A percentile compares a stretch with the other conserved stretches of the same genome.
These are phyloP conservation scores for Drosophila lutescens DNA, from an alignment of 2,888 invertebrate genomes.

Conservation along the genomic window DNA sequence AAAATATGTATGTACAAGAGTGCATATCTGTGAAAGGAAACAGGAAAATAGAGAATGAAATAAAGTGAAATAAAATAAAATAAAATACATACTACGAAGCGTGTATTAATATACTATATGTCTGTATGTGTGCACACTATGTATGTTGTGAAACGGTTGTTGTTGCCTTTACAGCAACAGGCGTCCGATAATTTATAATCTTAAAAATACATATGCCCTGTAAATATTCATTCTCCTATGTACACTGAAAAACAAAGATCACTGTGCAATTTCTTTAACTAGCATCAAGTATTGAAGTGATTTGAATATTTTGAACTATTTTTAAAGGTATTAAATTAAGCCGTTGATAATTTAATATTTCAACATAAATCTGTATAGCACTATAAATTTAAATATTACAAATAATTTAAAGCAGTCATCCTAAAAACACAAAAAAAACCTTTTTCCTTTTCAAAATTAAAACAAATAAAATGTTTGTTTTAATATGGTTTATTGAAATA, in stretches of 20 bases:
- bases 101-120: conserved; percentile 27
- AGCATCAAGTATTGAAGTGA: too few relatives aligned
- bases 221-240: conserved; percentile 1
- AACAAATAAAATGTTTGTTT: not conserved
- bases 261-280: not conserved
- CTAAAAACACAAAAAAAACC: too few relatives aligned
- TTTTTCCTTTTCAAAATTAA: too few relatives aligned
- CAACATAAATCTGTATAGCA: too few relatives aligned
- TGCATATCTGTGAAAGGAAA: conserved; percentile 54
- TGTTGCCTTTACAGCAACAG: conserved; percentile 53
- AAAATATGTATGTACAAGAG: not conserved
- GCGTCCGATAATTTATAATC: conserved; percentile 74
- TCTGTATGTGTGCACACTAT: conserved; percentile 3
- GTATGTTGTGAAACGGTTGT: conserved; percentile 61
- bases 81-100: conserved; percentile 3
- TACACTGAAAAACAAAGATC: not conserved
- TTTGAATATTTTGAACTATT: too few relatives aligned
- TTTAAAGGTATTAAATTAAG: too few relatives aligned
- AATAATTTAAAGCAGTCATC: too few relatives aligned
- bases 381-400: too few relatives aligned
- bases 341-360: too few relatives aligned
- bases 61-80: not conserved
- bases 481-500: not conserved
- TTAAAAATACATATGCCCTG: conserved; percentile 28
- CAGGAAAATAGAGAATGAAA: conserved; percentile 46